Base-by-base conservation (phyloP, 2,888 invertebrate genomes). In the Chloroclysta siterata region DNA sequence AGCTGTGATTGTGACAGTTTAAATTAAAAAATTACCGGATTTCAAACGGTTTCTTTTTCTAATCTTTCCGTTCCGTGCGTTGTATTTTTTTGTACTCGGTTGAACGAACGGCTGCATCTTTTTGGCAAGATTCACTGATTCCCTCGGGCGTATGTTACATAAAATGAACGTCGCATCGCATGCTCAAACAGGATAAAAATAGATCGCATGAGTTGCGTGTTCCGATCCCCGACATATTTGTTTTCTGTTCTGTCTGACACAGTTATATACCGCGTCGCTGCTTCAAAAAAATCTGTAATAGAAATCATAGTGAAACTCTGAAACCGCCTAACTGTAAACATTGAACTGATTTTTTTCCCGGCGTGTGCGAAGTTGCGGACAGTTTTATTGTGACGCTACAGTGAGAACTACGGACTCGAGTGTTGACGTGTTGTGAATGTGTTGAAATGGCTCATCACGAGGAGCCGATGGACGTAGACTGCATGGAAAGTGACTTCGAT, bases 51-150 rank as follows among this genome's bases (percentile, higher is more conserved):
- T 75, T 73, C 65, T 69, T 54, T 22, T 33, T 8, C 33, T 7
- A 39, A 39, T 42, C 33, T 56, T 53, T 28, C 59, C 22, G 22
- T 53, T 48, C 17, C 5, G 46, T 60, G 48, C 55, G 47, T 22
- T 28, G 48, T 68, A 60, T 63, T 54, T 22, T 58, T 66, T 65
- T 59, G 64, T 69, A 58, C 65, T 66, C 66, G 68, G 73, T 74
- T 71, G 55, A 22, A 2, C 22, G 22, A 63, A 56, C 53, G 60
- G 54, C 60, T 62, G 64, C 79, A 77, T 81, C 79, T 79, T 87
- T 88, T 93, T 93, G 92, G 92, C 92, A 91, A 85, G 86, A 83
- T 87, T 92, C 92, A 91, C 88, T 56, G 86, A 81, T 87, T 91
- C 52, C 54, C 36, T 88, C 80, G 81, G 83, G 85, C 80, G 82